Evolutionary conservation across 2,888 invertebrate genomes (phyloP).

Genomic region (Stenodera caucasica): DNA sequence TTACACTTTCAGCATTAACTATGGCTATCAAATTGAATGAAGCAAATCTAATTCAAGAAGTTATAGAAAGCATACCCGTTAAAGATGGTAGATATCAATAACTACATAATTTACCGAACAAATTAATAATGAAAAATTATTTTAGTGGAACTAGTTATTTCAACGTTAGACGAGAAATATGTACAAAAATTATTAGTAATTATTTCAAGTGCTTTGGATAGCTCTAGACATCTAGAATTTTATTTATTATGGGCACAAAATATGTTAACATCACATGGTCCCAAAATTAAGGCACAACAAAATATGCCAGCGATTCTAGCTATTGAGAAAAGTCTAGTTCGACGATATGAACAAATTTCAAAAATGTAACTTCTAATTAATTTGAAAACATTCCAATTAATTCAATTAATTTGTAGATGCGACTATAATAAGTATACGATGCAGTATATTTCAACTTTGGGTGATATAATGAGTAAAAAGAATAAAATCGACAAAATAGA

Average conservation of each 20-base stretch:
- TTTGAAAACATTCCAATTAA: conserved; percentile 12
- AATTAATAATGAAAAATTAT: conserved; percentile 35
- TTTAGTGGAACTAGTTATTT: conserved; percentile 76
- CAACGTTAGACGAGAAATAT: conserved; percentile 72
- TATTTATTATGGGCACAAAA: conserved; percentile 79
- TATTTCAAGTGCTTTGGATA: conserved; percentile 72
- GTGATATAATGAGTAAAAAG: conserved; percentile 54
- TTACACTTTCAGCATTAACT: conserved; percentile 66
- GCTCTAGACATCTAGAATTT: conserved; percentile 83
- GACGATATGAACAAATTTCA: conserved; percentile 77
- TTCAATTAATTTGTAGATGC: conserved; percentile 64
- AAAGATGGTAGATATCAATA: conserved; percentile 72
- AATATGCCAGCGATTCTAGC: conserved; percentile 69
- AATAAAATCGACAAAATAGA: conserved; percentile 42
- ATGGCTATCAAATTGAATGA: conserved; percentile 88
- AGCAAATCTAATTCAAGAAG: conserved; percentile 70
- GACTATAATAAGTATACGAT: conserved; percentile 88
- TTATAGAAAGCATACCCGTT: conserved; percentile 79
- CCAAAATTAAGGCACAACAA: conserved; percentile 57
- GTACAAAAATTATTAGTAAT: conserved; percentile 73
- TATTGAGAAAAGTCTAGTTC: conserved; percentile 77
- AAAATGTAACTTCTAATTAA: conserved; percentile 68
- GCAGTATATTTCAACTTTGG: conserved; percentile 60
- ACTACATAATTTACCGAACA: no score
- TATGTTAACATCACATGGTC: conserved; percentile 68